Base-by-base conservation (phyloP, 2,113 vertebrate species). In the Corapipo altera region DNA sequence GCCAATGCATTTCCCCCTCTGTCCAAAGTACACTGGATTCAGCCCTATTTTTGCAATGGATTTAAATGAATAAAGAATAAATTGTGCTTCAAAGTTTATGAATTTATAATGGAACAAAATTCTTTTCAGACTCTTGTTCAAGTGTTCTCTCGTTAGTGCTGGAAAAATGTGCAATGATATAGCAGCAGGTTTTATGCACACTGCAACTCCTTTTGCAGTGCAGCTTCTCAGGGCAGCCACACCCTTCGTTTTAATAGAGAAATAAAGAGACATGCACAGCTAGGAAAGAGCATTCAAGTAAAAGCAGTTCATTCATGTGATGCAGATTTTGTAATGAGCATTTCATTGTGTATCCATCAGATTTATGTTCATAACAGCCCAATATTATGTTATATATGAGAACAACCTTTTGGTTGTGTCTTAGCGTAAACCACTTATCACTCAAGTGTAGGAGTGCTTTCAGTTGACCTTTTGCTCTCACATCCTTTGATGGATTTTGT, bases 381-480 rank as follows among this genome's bases (percentile, higher is more conserved):
- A 41, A 1, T 37, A 30, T 72, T 90, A n/a, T 23, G 24, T 35
- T 75, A 5, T 32, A 20, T 41, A 41, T 27, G 57, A 84, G 27
- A 80, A 64, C 37, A 49, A 71, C 15, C 32, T 87, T 85, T 74
- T 3, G 3, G 27, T 30, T 74, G 41, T 37, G 16, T 61, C 67
- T 73, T 41, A 52, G n/a, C 0, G 0, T 57, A 55, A 37, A 57
- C 22, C 46, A 59, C 4, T 11, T 55, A 49, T 4, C n/a, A 49
- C 49, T 65, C 10, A 70, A 48, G 17, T 55, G 41, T n/a, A 52
- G 18, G 67, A 89, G 65, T 69, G 12, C 35, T 88, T 76, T 91
- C 70, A 46, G 44, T 22, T 78, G 59, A 48, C 18, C 21, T 87
- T 54, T 39, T 86, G 32, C 7, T 85, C 17, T 94, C n/a, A 33